These are phyloP conservation scores for Periparus ater DNA, from an alignment of 2,797 vertebrate genomes.

Conservation along the genomic window DNA sequence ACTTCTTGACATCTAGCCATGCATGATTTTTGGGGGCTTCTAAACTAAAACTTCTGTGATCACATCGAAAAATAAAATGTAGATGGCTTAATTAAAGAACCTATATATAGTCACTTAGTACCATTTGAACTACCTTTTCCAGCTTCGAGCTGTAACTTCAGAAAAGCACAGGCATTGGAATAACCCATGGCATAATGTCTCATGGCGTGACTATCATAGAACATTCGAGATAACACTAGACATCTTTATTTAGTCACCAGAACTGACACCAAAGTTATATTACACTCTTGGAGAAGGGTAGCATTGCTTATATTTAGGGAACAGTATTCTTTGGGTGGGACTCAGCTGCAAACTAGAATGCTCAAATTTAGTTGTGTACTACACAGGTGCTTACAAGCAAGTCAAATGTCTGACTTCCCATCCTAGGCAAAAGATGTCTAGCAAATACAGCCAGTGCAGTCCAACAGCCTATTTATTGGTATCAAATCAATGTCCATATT, in stretches of 20 bases:
- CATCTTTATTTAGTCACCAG: neutral
- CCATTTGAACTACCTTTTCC: neutral
- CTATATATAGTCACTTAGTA: neutral
- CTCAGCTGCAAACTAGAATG: neutral
- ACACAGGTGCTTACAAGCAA: neutral
- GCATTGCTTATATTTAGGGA: neutral
- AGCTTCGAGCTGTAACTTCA: neutral
- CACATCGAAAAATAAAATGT: neutral
- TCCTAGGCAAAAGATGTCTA: neutral
- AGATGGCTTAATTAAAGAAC: neutral
- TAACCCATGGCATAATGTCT: neutral
- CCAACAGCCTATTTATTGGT: neutral
- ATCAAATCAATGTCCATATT: neutral
- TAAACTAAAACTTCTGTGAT: neutral
- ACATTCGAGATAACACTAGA: neutral
- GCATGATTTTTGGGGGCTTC: fast-evolving
- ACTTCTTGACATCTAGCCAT: neutral
- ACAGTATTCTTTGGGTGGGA: neutral
- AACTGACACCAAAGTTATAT: neutral
- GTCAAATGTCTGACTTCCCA: neutral
- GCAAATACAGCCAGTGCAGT: neutral
- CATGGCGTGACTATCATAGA: neutral
- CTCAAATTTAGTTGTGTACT: neutral
- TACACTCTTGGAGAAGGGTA: neutral
- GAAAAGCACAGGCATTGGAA: neutral